These are phyloP conservation scores for Orgyia antiqua DNA, from an alignment of 2,888 invertebrate genomes.

Conservation along the genomic window DNA sequence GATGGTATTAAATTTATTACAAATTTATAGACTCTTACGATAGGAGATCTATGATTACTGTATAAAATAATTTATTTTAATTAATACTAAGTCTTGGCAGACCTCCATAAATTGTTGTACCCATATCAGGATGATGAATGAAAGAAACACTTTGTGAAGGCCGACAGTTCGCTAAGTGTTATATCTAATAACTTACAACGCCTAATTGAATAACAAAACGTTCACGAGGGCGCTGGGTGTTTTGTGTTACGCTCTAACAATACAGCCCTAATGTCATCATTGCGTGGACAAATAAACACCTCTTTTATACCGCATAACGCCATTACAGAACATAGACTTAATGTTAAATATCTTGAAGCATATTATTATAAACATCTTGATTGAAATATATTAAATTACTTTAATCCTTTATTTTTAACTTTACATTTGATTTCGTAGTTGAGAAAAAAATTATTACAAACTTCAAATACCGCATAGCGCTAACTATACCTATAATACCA, in stretches of 20 bases:
- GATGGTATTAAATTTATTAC: too few species aligned
- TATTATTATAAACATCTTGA: too few species aligned
- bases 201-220: slow-evolving; percentile 20
- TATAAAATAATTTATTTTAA: slow-evolving; percentile 8
- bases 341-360: too few species aligned
- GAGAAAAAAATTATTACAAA: too few species aligned
- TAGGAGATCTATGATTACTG: too few species aligned
- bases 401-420: too few species aligned
- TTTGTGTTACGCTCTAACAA: slow-evolving; percentile 13
- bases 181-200: slow-evolving; percentile 10
- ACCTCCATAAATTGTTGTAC: slow-evolving; percentile 10
- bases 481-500: too few species aligned
- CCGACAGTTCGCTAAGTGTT: slow-evolving; percentile 10
- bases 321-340: neutral
- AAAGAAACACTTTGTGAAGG: slow-evolving; percentile 14
- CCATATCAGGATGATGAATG: slow-evolving; percentile 18
- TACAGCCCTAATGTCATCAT: slow-evolving; percentile 15
- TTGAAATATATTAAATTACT: too few species aligned
- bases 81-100: slow-evolving; percentile 13
- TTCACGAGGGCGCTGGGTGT: slow-evolving; percentile 11
- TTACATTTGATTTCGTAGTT: too few species aligned
- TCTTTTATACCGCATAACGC: slow-evolving; percentile 6
- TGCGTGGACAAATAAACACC: slow-evolving; percentile 19
- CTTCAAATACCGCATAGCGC: too few species aligned
- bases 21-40: too few species aligned